Percentiles rank a stretch among this genome's conserved stretches.
These are phyloP conservation scores for Serripes groenlandicus DNA, from an alignment of 2,888 invertebrate species.

Conservation along the genomic window DNA sequence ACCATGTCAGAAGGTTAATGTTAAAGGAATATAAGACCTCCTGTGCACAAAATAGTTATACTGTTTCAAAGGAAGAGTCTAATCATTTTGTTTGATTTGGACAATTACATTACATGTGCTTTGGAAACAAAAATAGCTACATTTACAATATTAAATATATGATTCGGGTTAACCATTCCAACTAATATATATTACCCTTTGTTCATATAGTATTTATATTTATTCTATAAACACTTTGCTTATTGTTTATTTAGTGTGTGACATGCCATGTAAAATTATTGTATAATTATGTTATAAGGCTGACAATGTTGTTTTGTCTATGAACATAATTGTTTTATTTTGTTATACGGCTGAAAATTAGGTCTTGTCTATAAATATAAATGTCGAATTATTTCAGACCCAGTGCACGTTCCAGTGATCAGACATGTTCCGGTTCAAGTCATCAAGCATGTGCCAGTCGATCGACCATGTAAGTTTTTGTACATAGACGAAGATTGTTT, in stretches of 20 bases:
- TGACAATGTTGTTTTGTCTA: neutral
- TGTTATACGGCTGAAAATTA: neutral
- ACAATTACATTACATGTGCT: too few relatives aligned
- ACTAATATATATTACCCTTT: too few relatives aligned
- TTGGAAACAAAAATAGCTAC: too few relatives aligned
- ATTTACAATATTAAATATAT: too few relatives aligned
- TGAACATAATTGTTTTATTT: neutral
- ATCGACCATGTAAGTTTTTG: slow-evolving; percentile 52
- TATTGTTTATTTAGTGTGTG: neutral
- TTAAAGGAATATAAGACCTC: too few relatives aligned
- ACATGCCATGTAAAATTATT: neutral
- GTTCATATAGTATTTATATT: neutral
- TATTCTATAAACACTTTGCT: neutral
- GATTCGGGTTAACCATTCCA: too few relatives aligned
- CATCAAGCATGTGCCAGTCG: slow-evolving; percentile 42
- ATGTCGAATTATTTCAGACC: slow-evolving; percentile 31
- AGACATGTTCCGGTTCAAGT: slow-evolving; percentile 47
- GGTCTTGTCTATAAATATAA: neutral
- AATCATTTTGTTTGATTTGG: too few relatives aligned
- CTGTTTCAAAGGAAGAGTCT: too few relatives aligned
- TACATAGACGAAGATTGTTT: neutral
- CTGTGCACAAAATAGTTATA: too few relatives aligned
- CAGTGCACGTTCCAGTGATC: slow-evolving; percentile 52
- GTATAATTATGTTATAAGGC: neutral
- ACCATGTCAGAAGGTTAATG: too few relatives aligned